phyloP scores from a whole-genome alignment of 2,888 invertebrate genomes.

The Mythimna vitellina region DNA sequence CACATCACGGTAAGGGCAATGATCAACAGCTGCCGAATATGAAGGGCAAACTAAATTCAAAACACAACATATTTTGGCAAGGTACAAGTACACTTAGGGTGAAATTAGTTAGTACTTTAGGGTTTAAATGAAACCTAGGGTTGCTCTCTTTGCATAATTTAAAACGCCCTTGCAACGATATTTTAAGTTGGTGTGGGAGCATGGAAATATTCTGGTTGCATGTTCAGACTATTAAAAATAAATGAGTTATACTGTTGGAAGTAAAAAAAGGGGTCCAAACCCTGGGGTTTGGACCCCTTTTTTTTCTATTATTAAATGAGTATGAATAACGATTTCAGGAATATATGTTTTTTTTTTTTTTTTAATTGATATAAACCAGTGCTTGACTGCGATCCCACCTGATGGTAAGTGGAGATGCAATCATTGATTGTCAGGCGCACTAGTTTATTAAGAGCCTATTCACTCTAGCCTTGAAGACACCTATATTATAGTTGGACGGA shows the following conservation, averaged over 20 bases:
- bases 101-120: slow-evolving; percentile 2
- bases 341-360: no score
- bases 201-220: slow-evolving; percentile 13
- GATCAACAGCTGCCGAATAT: not conserved
- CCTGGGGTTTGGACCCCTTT: slow-evolving; percentile 9
- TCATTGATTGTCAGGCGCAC: no score
- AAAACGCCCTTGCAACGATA: slow-evolving; percentile 14
- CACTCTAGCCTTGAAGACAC: no score
- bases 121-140: slow-evolving; percentile 38
- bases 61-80: slow-evolving; percentile 17
- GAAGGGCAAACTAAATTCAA: not conserved
- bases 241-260: not conserved
- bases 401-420: no score
- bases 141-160: slow-evolving; percentile 35
- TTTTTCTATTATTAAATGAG: not conserved
- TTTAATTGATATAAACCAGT: no score
- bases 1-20: not conserved
- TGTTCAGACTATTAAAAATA: slow-evolving; percentile 15
- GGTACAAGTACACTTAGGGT: not conserved
- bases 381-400: no score
- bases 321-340: not conserved
- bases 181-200: slow-evolving; percentile 13
- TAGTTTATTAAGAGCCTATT: no score
- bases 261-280: no score
- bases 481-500: no score